These are phyloP conservation scores for Eumacrocentrus americanus DNA, from an alignment of 2,888 invertebrate genomes.

Conservation along the genomic window DNA sequence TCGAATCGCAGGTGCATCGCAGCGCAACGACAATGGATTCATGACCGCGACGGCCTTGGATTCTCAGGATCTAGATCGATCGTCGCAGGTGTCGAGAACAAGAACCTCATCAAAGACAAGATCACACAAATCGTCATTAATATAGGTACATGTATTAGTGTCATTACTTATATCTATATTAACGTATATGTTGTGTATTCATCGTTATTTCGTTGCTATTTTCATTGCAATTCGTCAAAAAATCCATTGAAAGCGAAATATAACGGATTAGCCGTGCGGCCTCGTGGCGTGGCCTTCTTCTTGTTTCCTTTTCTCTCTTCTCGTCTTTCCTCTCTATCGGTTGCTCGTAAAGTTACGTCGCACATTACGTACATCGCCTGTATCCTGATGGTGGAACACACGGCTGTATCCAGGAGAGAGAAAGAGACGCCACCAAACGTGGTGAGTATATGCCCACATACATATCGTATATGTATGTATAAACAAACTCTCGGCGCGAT, in stretches of 20 bases:
- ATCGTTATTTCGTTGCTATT: not conserved
- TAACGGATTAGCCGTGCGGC: constrained; percentile 30
- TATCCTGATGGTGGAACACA: constrained; percentile 32
- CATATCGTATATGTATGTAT: constrained; percentile 3
- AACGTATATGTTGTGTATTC: constrained; percentile 9
- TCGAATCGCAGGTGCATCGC: constrained; percentile 36
- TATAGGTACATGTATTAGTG: not conserved
- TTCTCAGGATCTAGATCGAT: constrained; percentile 31
- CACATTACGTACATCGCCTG: constrained; percentile 40
- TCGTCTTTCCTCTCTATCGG: constrained; percentile 35
- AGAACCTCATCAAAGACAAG: too few species aligned
- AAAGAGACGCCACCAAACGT: constrained; percentile 30
- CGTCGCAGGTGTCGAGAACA: constrained; percentile 35
- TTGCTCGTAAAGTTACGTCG: constrained; percentile 42
- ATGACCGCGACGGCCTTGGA: constrained; percentile 34
- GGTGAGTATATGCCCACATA: constrained; percentile 16
- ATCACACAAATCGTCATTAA: too few species aligned
- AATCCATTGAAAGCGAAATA: constrained; percentile 24
- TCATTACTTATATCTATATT: constrained; percentile 18
- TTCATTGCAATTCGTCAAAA: constrained; percentile 6
- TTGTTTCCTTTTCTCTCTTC: constrained; percentile 29
- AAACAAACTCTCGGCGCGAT: too few species aligned
- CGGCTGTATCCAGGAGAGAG: not conserved
- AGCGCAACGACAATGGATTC: constrained; percentile 25
- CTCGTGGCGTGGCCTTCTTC: constrained; percentile 32